phyloP scores from a whole-genome alignment of 2,888 invertebrate genomes.

The Drosophila antonietae region DNA sequence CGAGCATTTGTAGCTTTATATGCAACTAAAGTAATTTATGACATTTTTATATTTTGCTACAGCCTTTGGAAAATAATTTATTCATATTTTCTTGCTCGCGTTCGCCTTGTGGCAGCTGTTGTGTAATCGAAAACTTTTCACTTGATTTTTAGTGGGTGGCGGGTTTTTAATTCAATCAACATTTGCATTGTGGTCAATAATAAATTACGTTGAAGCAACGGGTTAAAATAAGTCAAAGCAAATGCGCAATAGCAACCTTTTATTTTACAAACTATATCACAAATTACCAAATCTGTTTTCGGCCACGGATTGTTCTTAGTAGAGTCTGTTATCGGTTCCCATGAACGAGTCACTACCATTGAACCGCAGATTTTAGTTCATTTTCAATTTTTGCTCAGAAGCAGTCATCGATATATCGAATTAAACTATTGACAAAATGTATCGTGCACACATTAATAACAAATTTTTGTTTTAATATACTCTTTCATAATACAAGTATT shows the following conservation, averaged over 20 bases:
- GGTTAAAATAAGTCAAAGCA: not conserved
- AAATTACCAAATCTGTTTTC: slow-evolving; percentile 50
- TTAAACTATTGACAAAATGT: too few species aligned
- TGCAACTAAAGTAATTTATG: slow-evolving; percentile 1
- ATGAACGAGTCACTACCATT: slow-evolving; percentile 1
- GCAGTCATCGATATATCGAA: slow-evolving; percentile 4
- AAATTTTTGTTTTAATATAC: too few species aligned
- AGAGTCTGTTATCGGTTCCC: slow-evolving; percentile 28
- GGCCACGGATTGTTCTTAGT: slow-evolving; percentile 42
- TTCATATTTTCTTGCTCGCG: slow-evolving; percentile 43
- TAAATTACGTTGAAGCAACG: not conserved
- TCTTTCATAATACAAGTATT: too few species aligned
- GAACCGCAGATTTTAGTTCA: slow-evolving; percentile 1
- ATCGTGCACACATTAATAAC: not conserved
- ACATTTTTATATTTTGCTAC: not conserved
- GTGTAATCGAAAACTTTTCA: slow-evolving; percentile 59
- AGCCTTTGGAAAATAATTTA: slow-evolving; percentile 37
- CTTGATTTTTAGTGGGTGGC: not conserved
- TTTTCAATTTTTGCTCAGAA: not conserved
- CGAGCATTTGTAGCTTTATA: not conserved
- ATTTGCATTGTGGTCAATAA: not conserved
- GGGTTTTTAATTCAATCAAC: not conserved
- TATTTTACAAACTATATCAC: slow-evolving; percentile 33
- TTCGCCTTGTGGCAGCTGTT: slow-evolving; percentile 51
- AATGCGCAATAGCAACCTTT: slow-evolving; percentile 9